Evolutionary conservation across 2,888 invertebrate genomes (phyloP), one percentile per base, ranked within the genome.

Genomic region (Drosophila nr. fundita): DNA sequence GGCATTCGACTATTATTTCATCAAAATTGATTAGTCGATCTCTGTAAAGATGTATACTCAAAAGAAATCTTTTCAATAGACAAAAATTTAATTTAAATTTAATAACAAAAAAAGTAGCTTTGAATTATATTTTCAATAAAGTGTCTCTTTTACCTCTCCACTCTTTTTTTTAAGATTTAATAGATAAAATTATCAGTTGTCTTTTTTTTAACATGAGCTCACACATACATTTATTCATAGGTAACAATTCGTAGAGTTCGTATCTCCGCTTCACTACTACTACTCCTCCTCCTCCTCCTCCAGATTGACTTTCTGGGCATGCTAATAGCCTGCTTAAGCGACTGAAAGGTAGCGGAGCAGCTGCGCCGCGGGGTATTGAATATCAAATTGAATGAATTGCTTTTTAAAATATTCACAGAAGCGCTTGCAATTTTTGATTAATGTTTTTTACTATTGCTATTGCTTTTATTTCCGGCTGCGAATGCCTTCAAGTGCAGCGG

Each of bases 321-420:
- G 79, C 74, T 83, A 87, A 87, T 87, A 66, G 83, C 82, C 82
- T 84, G 83, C 38, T 87, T 84, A 87, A 74, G 21, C 45, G 53
- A 24, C 32, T 50, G n/a, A 8, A 40, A 27, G 53, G 29, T n/a
- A n/a, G 15, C n/a, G 54, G 18, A 10, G 40, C 29, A 29, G 62
- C 21, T 2, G 24, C 24, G 57, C 42, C 38, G 48, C 50, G 55
- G 55, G 64, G 64, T 77, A 71, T 68, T 76, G 74, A 84, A 77
- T 77, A 73, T 30, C 2, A 75, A 82, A 74, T 64, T 59, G 58
- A 69, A 70, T 69, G 60, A 76, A 71, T 60, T 73, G 73, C 72
- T 72, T 80, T 81, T 79, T 30, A 0, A 75, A 80, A 77, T 73
- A 87, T 87, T 86, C 86, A 80, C 48, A 62, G 68, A 64, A 64